Conservation (phyloP, 2,797 vertebrate species). For the Myotis daubentonii region DNA sequence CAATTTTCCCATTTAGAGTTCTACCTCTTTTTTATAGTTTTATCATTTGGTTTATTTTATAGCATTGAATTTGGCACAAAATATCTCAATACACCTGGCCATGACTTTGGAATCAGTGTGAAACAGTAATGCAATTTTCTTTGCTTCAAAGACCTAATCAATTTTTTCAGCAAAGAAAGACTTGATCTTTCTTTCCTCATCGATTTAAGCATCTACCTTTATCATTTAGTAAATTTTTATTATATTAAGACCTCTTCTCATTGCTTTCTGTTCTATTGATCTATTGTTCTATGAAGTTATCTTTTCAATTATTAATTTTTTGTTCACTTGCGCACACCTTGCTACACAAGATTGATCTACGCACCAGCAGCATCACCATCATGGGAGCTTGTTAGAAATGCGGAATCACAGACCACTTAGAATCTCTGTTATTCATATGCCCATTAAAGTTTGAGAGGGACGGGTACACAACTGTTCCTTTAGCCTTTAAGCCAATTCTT, state of each 20-base stretch:
- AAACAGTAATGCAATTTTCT: constrained; percentile 5
- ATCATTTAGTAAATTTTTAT: constrained; percentile 42
- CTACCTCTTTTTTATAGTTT: constrained; percentile 17
- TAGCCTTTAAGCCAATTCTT: not conserved
- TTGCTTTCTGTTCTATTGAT: not conserved
- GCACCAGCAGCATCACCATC: not conserved
- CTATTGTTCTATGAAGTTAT: not conserved
- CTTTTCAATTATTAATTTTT: constrained; percentile 24
- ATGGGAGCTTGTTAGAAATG: not conserved
- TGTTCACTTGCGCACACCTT: not conserved
- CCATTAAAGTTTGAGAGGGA: not conserved
- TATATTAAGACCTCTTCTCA: not conserved
- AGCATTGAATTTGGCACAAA: not conserved
- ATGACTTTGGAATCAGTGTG: not conserved
- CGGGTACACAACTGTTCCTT: not conserved
- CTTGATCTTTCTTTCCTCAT: not conserved
- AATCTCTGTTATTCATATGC: not conserved
- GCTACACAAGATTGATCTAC: not conserved
- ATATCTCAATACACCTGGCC: not conserved
- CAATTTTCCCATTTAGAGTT: not conserved
- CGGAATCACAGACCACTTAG: not conserved
- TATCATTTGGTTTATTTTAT: not conserved
- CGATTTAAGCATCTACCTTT: not conserved
- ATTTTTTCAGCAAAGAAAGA: not conserved
- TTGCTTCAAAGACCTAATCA: not conserved